A percentile compares a stretch with the other conserved stretches of the same genome.
phyloP scores from a whole-genome alignment of 2,888 invertebrate species.

The Eudemis profundana region DNA sequence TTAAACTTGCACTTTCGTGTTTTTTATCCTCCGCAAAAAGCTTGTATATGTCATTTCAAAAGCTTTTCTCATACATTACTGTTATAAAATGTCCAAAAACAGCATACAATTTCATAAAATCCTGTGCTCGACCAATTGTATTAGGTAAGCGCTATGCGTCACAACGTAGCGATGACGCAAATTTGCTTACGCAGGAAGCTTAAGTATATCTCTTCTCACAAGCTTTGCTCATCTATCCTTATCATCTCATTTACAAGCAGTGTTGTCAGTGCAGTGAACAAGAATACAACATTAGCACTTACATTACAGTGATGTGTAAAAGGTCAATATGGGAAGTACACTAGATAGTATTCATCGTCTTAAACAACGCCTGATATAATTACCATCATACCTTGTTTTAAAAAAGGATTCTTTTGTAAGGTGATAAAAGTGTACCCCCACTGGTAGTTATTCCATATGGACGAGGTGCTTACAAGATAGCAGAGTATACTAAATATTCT shows the following conservation, averaged over 20 bases:
- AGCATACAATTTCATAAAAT: constrained; percentile 1
- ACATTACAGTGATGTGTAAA: constrained; percentile 6
- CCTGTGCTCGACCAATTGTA: constrained; percentile 13
- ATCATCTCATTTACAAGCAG: background rate
- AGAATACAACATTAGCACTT: background rate
- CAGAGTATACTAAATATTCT: constrained; percentile 35
- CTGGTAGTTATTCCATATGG: background rate
- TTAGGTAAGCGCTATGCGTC: constrained; percentile 25
- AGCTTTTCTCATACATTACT: background rate
- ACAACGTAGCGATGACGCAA: constrained; percentile 28
- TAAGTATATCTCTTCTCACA: background rate
- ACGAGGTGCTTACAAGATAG: constrained; percentile 27
- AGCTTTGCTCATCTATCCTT: background rate
- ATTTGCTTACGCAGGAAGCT: constrained; percentile 15
- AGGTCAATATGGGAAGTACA: background rate
- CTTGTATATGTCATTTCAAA: background rate
- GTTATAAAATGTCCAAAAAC: background rate
- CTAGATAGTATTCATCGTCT: background rate
- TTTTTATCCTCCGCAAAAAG: background rate
- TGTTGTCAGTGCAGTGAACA: background rate
- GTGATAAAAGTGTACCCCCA: constrained; percentile 6
- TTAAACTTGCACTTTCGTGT: background rate
- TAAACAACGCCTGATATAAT: background rate
- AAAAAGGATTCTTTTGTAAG: background rate
- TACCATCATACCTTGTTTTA: background rate